Evolutionary conservation across 2,797 vertebrate genomes (phyloP).

Genomic region (Myripristis jacobus): DNA sequence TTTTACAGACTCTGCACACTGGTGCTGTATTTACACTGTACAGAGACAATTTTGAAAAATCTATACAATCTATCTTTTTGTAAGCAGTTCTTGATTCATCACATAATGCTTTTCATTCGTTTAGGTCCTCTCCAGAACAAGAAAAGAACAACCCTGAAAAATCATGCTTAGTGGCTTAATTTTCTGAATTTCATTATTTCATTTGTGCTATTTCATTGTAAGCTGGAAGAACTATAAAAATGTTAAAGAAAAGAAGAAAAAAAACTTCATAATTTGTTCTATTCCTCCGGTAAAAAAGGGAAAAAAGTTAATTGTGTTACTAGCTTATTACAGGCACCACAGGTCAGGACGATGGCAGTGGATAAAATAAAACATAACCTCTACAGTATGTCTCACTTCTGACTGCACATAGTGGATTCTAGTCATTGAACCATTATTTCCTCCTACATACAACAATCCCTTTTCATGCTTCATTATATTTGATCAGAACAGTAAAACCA

Average conservation of each 20-base stretch:
- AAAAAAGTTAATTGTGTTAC: conserved; percentile 34
- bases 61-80: conserved; percentile 68
- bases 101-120: conserved; percentile 39
- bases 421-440: conserved; percentile 22
- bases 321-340: conserved; percentile 77
- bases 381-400: conserved; percentile 57
- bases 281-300: conserved; percentile 45
- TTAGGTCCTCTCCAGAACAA: conserved; percentile 25
- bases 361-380: conserved; percentile 57
- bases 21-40: conserved; percentile 81
- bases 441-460: conserved; percentile 27
- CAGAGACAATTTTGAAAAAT: conserved; percentile 73
- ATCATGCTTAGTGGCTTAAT: conserved; percentile 54
- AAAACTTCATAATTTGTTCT: conserved; percentile 58
- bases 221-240: conserved; percentile 71
- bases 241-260: conserved; percentile 18
- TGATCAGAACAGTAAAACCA: conserved; percentile 33
- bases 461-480: conserved; percentile 31
- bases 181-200: conserved; percentile 20
- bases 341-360: conserved; percentile 81
- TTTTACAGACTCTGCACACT: conserved; percentile 65
- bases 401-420: conserved; percentile 7
- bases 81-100: conserved; percentile 55
- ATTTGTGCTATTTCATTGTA: conserved; percentile 70
- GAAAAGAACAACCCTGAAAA: conserved; percentile 48